Conservation (phyloP, 2,888 invertebrate genomes). For the Abscondita cerata region DNA sequence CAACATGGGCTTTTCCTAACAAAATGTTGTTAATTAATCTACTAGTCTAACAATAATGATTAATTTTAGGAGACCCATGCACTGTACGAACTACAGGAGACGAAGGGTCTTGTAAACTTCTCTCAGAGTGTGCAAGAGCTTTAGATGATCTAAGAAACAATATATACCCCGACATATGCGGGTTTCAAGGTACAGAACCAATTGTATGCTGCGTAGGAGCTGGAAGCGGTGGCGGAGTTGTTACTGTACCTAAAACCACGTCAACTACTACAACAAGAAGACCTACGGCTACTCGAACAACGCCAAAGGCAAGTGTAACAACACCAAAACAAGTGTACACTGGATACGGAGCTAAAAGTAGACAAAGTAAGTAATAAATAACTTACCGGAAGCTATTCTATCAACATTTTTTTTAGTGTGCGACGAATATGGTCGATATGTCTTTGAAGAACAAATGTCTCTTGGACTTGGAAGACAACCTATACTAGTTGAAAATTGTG, state of each 20-base stretch:
- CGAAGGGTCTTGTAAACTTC: conserved; percentile 42
- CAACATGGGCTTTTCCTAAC: too few species aligned
- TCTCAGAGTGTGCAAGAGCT: conserved; percentile 43
- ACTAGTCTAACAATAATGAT: too few species aligned
- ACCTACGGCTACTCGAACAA: conserved; percentile 17
- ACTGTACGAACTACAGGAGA: conserved; percentile 16
- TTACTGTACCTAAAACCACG: background rate
- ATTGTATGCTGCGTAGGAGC: conserved; percentile 47
- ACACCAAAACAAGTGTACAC: conserved; percentile 8
- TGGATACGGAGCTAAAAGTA: conserved; percentile 36
- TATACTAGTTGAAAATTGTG: conserved; percentile 54
- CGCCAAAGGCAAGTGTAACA: background rate
- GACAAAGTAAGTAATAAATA: conserved; percentile 37
- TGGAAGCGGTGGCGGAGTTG: background rate
- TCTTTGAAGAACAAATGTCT: conserved; percentile 50
- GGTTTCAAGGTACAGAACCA: conserved; percentile 44
- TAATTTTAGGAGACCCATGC: conserved; percentile 33
- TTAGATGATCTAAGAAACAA: conserved; percentile 37
- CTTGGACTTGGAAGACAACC: conserved; percentile 46
- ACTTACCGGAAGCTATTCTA: too few species aligned
- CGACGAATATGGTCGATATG: conserved; percentile 56
- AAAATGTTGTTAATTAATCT: too few species aligned
- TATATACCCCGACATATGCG: conserved; percentile 45
- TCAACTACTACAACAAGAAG: conserved; percentile 13
- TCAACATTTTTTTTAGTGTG: conserved; percentile 54